phyloP scores from a whole-genome alignment of 2,113 vertebrate genomes.

The Pavo muticus region DNA sequence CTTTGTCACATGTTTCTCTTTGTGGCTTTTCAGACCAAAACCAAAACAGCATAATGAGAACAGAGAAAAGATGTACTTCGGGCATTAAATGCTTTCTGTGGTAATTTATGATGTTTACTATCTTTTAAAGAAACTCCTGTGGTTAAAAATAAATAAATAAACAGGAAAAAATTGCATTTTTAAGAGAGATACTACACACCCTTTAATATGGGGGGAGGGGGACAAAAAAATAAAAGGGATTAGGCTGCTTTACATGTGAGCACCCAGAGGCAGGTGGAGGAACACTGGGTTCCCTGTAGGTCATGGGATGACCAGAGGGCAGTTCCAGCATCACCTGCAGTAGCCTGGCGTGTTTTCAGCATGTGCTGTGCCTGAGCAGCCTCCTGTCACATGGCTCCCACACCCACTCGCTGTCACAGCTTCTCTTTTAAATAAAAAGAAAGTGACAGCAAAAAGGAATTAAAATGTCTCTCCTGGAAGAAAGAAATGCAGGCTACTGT shows the following conservation, averaged over 20 bases:
- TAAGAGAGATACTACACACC: background rate
- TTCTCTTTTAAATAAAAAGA: conserved; percentile 35
- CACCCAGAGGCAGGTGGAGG: rapidly evolving
- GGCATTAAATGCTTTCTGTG: background rate
- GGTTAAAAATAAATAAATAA: background rate
- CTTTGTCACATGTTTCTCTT: background rate
- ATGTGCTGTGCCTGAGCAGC: background rate
- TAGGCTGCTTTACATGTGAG: background rate
- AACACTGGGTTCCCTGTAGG: background rate
- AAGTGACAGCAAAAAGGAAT: conserved; percentile 16
- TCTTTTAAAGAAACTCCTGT: rapidly evolving
- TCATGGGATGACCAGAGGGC: background rate
- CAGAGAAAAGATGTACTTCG: background rate
- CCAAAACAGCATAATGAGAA: background rate
- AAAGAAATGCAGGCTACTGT: background rate
- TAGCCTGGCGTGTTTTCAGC: background rate
- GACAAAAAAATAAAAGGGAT: background rate
- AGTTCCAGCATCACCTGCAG: background rate
- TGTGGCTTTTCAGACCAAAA: background rate
- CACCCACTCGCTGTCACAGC: conserved; percentile 1
- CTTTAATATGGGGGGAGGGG: background rate
- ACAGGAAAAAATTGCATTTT: background rate
- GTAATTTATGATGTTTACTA: background rate
- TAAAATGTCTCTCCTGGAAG: background rate
- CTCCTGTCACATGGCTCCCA: background rate